Evolutionary conservation across 2,113 vertebrate genomes (phyloP), one percentile per base, ranked within the genome.

Genomic region (Aramus guarauna): DNA sequence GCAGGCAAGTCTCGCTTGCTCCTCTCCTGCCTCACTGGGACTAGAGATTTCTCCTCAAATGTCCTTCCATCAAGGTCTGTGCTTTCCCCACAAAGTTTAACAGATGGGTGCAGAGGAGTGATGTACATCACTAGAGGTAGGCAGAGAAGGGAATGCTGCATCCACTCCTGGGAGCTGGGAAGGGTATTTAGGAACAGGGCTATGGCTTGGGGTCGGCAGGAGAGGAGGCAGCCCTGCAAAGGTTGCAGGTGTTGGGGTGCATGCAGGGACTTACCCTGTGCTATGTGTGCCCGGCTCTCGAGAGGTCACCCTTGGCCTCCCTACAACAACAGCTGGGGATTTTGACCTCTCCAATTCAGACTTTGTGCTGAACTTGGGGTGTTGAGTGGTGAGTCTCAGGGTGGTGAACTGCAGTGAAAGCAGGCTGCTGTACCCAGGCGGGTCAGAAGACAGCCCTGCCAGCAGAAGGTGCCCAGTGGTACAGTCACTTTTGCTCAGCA

Each of bases 11-110:
- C 8, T 1, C 1, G n/a, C n/a, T 45, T 41, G 10, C 9, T 69
- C 27, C 17, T 4, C 34, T 78, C 15, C 41, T 62, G 32, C 32
- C 58, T 41, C 22, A 3, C 8, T 37, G 27, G 10, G 27, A 67
- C 24, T 71, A 52, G 56, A 85, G 59, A 47, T 12, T 50, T 19
- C 17, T 67, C 24, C 69, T 71, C 32, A 41, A 71, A 23, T 1
- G 2, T 36, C 29, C 19, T 63, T 67, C 50, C 37, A 29, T n/a
- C 47, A 7, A 34, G 43, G 7, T 37, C 43, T 0, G 0, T 41
- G 26, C 11, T 45, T 58, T 64, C 21, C 27, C 19, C 24, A 17
- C 3, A 2, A 6, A 39, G 21, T 47, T 47, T 15, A 52, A 34
- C 32, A 66, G 60, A 47, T 12, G 29, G 39, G 30, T 26, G 26